A percentile compares a stretch with the other conserved stretches of the same genome.
Evolutionary conservation across 2,113 vertebrate species (phyloP).

Genomic region (Cisticola juncidis): DNA sequence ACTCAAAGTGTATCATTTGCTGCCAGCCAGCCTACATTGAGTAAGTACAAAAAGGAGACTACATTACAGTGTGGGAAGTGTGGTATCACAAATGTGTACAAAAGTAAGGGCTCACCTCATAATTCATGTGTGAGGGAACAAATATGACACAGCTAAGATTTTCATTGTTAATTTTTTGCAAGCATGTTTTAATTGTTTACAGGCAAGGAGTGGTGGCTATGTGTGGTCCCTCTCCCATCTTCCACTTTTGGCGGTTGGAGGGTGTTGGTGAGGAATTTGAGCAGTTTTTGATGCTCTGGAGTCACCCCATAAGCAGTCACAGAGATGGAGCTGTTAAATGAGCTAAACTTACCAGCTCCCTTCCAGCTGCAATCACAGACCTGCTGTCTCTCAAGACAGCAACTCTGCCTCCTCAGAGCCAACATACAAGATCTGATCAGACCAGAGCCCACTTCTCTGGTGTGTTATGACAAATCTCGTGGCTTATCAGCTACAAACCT

Average conservation of each 20-base stretch:
- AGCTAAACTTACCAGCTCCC: neutral
- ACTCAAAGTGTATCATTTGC: neutral
- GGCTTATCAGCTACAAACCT: neutral
- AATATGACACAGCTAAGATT: constrained; percentile 25
- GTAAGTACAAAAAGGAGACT: neutral
- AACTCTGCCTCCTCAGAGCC: neutral
- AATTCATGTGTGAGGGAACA: constrained; percentile 21
- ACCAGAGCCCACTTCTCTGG: neutral
- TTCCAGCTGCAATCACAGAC: neutral
- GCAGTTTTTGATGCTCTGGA: neutral
- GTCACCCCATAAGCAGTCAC: neutral
- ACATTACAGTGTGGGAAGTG: neutral
- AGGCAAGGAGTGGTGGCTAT: constrained; percentile 30
- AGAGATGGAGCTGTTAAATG: neutral
- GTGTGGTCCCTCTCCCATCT: constrained; percentile 59
- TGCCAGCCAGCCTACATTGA: neutral
- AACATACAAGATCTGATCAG: neutral
- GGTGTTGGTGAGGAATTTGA: neutral
- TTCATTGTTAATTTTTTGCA: constrained; percentile 38
- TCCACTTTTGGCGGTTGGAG: neutral
- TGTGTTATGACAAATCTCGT: neutral
- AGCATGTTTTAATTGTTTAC: constrained; percentile 52
- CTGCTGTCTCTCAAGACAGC: neutral
- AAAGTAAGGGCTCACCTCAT: constrained; percentile 25
- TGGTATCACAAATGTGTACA: constrained; percentile 11